Conservation (phyloP, 2,113 vertebrate species). For the Pelmatolapia mariae region DNA sequence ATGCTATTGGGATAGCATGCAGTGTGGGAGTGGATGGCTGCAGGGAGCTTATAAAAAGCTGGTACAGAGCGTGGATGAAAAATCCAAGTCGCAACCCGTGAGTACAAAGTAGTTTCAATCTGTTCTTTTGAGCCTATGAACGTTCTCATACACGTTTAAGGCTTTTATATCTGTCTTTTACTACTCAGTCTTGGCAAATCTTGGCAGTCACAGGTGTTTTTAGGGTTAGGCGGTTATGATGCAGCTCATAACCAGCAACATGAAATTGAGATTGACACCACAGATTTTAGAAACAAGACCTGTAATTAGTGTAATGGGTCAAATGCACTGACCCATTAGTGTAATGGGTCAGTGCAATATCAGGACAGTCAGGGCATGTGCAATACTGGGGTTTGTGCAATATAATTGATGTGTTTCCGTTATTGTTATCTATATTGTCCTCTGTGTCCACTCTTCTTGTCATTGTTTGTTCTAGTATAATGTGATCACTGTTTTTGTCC, state of each 20-base stretch:
- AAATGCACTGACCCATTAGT: background rate
- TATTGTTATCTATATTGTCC: background rate
- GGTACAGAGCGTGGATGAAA: conserved; percentile 65
- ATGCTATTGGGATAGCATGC: conserved; percentile 79
- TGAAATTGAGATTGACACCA: background rate
- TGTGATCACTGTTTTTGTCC: background rate
- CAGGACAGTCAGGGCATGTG: background rate
- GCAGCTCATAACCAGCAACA: background rate
- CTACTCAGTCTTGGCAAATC: background rate
- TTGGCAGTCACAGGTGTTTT: rapidly evolving
- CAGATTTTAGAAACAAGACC: background rate
- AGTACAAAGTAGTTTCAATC: conserved; percentile 39
- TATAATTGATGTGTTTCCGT: background rate
- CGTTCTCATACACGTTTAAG: background rate
- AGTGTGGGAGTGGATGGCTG: conserved; percentile 60
- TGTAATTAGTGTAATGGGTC: background rate
- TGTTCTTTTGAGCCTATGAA: background rate
- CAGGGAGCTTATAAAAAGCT: background rate
- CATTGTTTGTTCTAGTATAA: background rate
- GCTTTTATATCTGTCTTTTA: background rate
- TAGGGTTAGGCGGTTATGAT: rapidly evolving
- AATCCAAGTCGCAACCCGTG: conserved; percentile 56
- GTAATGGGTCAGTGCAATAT: background rate
- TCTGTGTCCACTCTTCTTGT: rapidly evolving
- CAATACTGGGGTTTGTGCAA: rapidly evolving